phyloP scores from a whole-genome alignment of 2,113 vertebrate species.

The Apteryx mantelli region DNA sequence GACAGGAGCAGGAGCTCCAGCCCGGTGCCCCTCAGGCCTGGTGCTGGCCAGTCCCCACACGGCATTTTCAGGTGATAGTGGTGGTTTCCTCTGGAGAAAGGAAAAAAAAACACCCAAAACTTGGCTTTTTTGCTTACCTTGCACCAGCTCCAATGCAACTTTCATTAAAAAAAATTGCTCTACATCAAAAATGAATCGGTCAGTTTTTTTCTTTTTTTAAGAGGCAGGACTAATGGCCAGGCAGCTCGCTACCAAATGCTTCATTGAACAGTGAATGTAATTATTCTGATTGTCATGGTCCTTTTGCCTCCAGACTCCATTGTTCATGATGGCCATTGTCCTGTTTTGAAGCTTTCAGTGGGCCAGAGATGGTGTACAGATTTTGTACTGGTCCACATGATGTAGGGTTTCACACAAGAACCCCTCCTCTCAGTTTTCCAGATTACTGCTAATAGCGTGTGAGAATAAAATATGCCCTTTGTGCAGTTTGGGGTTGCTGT shows the following conservation, averaged over 20 bases:
- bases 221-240: background rate
- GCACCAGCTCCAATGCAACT: too few species aligned
- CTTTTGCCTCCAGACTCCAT: fast-evolving
- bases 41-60: too few species aligned
- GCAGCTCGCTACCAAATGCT: background rate
- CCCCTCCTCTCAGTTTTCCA: background rate
- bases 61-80: too few species aligned
- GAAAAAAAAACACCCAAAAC: too few species aligned
- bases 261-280: background rate
- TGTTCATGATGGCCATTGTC: fast-evolving
- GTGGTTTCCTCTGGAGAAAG: too few species aligned
- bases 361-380: fast-evolving
- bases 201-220: background rate
- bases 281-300: fast-evolving
- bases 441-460: fast-evolving
- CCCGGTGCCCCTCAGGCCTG: background rate
- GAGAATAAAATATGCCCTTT: background rate
- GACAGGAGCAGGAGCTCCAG: too few species aligned
- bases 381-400: background rate
- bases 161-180: too few species aligned
- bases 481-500: background rate
- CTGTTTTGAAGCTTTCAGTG: fast-evolving
- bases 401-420: fast-evolving
- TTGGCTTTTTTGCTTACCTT: too few species aligned
- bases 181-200: background rate